Evolutionary conservation across 2,888 invertebrate genomes (phyloP).

Genomic region (Plebejus anna): DNA sequence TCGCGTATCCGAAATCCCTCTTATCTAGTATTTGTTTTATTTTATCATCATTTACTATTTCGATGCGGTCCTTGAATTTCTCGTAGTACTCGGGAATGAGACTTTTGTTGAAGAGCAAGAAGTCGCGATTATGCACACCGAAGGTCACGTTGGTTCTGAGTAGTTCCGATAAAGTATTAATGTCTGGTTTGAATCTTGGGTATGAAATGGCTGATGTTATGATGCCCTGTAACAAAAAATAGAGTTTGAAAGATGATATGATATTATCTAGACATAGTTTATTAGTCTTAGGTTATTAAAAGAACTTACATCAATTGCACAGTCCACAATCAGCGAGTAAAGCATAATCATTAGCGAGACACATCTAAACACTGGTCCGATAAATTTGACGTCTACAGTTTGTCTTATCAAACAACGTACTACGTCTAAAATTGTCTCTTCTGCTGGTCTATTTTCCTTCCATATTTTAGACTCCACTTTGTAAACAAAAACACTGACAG

Average conservation of each 20-base stretch:
- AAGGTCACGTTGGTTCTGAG: constrained; percentile 55
- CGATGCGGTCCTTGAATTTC: constrained; percentile 53
- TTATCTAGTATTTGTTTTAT: constrained; percentile 57
- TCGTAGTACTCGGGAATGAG: constrained; percentile 44
- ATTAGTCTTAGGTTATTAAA: too few relatives aligned
- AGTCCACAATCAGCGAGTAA: constrained; percentile 67
- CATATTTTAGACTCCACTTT: constrained; percentile 53
- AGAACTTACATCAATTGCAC: constrained; percentile 68
- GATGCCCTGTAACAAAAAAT: constrained; percentile 57
- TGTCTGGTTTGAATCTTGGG: constrained; percentile 57
- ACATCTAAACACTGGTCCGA: constrained; percentile 59
- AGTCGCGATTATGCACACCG: constrained; percentile 60
- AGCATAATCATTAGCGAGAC: constrained; percentile 56
- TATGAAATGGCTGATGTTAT: constrained; percentile 67
- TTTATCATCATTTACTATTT: constrained; percentile 59
- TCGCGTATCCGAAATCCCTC: constrained; percentile 67
- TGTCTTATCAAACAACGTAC: constrained; percentile 68
- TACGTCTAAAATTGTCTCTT: constrained; percentile 54
- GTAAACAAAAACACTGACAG: constrained; percentile 49
- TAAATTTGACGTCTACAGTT: constrained; percentile 60
- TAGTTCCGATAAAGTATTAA: constrained; percentile 52
- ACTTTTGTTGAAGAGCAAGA: constrained; percentile 57
- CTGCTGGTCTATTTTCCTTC: constrained; percentile 46
- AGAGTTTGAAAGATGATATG: not conserved
- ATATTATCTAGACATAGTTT: too few relatives aligned